These are phyloP conservation scores for Dastarcus helophoroides DNA, from an alignment of 2,888 invertebrate species.

Conservation along the genomic window DNA sequence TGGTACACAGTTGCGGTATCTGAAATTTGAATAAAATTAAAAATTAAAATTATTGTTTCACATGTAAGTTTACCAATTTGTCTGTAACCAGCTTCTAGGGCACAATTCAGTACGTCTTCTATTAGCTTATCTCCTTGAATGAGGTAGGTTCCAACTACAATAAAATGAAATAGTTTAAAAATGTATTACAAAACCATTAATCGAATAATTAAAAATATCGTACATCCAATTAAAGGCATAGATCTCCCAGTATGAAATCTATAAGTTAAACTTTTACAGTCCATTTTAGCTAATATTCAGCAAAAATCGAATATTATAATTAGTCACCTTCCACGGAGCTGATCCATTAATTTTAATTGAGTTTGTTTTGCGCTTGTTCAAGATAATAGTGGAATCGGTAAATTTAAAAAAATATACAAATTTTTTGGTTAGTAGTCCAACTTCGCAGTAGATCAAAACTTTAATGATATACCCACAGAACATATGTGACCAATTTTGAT, in stretches of 20 bases:
- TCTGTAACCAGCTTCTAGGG: constrained; percentile 56
- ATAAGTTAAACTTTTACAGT: constrained; percentile 18
- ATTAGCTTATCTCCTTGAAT: constrained; percentile 43
- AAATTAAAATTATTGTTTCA: not conserved
- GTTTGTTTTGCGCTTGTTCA: too few relatives aligned
- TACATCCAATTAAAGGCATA: constrained; percentile 49
- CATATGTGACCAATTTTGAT: too few relatives aligned
- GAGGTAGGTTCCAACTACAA: constrained; percentile 54
- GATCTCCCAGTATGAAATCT: constrained; percentile 36
- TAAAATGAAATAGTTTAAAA: constrained; percentile 7
- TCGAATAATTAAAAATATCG: constrained; percentile 20
- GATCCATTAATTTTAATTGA: too few relatives aligned
- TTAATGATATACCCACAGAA: too few relatives aligned
- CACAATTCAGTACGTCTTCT: constrained; percentile 46
- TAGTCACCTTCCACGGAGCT: too few relatives aligned
- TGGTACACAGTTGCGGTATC: constrained; percentile 70
- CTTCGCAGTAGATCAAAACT: too few relatives aligned
- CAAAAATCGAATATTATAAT: too few relatives aligned
- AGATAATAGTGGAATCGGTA: too few relatives aligned
- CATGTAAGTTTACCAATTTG: constrained; percentile 46
- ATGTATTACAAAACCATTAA: constrained; percentile 2
- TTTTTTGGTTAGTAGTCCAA: too few relatives aligned
- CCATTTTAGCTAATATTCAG: too few relatives aligned
- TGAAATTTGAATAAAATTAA: constrained; percentile 29
- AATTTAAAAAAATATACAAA: too few relatives aligned